Evolutionary conservation across 2,113 vertebrate genomes (phyloP).

Genomic region (Ibidorhyncha struthersii): DNA sequence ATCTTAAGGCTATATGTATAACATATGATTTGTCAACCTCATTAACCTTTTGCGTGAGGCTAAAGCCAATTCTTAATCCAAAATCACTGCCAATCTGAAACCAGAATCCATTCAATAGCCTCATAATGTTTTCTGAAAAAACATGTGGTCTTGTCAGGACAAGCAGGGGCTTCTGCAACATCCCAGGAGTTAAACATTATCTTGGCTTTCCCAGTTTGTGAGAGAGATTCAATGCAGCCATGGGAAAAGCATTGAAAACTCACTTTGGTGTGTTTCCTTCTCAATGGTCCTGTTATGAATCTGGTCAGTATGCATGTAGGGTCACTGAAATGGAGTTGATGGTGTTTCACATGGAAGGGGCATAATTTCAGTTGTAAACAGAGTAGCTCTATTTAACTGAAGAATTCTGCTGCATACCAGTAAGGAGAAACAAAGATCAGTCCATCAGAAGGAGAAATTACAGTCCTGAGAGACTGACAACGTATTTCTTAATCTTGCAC

Average conservation of each 20-base stretch:
- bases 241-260: neutral
- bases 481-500: neutral
- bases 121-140: neutral
- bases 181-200: neutral
- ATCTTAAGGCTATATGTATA: neutral
- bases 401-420: neutral
- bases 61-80: neutral
- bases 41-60: neutral
- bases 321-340: neutral
- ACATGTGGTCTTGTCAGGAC: neutral
- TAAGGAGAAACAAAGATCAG: neutral
- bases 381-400: neutral
- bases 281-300: neutral
- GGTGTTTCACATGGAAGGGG: neutral
- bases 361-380: neutral
- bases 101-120: neutral
- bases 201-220: neutral
- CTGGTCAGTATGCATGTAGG: too few species aligned
- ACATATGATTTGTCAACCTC: neutral
- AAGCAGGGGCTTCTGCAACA: neutral
- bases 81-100: neutral
- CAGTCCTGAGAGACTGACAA: neutral
- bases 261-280: neutral
- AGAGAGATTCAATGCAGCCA: neutral
- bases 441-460: neutral